Base-by-base conservation (phyloP, 2,797 vertebrate genomes). In the Tragelaphus eurycerus region DNA sequence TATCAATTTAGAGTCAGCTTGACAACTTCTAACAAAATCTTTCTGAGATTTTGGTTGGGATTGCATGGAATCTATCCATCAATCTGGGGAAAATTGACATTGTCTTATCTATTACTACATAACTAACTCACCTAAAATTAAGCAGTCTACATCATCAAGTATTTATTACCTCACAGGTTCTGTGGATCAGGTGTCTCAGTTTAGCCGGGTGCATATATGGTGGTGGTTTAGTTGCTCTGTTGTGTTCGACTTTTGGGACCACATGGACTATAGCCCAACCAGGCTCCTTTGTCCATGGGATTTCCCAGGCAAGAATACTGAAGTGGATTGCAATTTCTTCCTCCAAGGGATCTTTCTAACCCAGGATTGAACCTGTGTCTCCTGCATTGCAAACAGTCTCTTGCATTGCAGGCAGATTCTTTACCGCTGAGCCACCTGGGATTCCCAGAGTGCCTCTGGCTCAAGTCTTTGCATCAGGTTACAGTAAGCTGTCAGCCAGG, bases 1-100 rank as follows among this genome's bases (percentile, higher is more conserved):
- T 81, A 87, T 86, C 62, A 79, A 64, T 38, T 97, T 71, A 86
- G 43, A 89, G 74, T 64, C 25, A 50, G 17, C 55, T 55, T 94
- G 48, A 92, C 71, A 92, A 38, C 84, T 86, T 85, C 83, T 87
- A 60, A 81, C 34, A 87, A 71, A 86, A 10, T 50, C 43, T 97
- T 92, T 55, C 83, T 93, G 48, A 43, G 38, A 87, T 94, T 93
- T 96, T 31, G 60, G 17, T 64, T 96, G 64, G 16, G 17, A 76
- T 85, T 31, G 12, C 54, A 34, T 46, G 64, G 60, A 54, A 89
- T 92, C 64, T 76, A 78, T 94, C 12, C 14, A 34, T 82, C 54
- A 50, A 50, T 86, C 55, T 86, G 92, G 43, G 43, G 27, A 60
- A 57, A 95, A 67, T 10, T 82, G 17, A 76, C 21, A 76, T 55